Percentiles rank a stretch among this genome's conserved stretches.
Conservation (phyloP, 2,797 vertebrate genomes). For the Eurystomus glaucurus region DNA sequence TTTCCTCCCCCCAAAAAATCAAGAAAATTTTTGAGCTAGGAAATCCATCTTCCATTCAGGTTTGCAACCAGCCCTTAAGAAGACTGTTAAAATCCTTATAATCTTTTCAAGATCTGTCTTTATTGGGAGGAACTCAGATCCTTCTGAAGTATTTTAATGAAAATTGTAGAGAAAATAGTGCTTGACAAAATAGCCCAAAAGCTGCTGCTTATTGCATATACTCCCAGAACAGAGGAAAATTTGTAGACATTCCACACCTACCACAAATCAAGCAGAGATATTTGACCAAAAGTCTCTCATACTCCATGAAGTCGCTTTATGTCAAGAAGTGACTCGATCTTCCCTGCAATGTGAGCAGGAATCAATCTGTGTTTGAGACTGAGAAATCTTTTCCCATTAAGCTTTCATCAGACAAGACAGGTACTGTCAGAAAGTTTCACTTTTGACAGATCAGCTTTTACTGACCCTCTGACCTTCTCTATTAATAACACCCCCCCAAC, state of each 20-base stretch:
- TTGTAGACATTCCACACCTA: neutral
- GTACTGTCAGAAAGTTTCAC: neutral
- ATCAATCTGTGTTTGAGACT: neutral
- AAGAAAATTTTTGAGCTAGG: neutral
- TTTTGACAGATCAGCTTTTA: conserved; percentile 11
- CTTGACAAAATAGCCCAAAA: neutral
- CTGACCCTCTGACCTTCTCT: neutral
- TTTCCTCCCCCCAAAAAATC: neutral
- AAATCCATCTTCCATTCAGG: neutral
- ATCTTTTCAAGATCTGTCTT: neutral
- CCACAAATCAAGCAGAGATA: neutral
- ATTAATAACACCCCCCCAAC: neutral
- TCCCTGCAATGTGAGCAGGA: neutral
- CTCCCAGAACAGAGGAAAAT: neutral
- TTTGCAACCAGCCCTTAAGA: neutral
- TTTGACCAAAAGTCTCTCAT: neutral
- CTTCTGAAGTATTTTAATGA: neutral
- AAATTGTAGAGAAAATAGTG: neutral
- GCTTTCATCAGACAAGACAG: neutral
- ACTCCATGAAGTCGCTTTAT: neutral
- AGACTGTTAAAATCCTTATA: neutral
- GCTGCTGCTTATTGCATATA: neutral
- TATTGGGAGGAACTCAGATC: neutral
- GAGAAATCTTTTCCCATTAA: neutral
- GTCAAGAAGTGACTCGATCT: neutral